Evolutionary conservation across 2,113 vertebrate species (phyloP).

Genomic region (Ariopsis seemanni): DNA sequence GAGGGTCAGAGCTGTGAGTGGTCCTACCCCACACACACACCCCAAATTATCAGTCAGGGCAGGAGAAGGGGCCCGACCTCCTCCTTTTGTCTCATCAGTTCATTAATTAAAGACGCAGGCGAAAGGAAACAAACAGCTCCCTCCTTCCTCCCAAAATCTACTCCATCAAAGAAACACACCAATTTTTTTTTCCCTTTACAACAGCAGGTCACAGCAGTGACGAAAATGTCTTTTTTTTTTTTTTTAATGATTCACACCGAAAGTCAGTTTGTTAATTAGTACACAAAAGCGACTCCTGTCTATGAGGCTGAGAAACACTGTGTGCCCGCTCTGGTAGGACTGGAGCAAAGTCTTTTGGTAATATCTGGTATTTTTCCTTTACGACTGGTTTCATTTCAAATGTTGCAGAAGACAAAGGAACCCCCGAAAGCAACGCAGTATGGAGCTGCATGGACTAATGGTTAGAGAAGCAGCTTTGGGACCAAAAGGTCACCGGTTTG

Average conservation of each 20-base stretch:
- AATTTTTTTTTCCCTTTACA: too few relatives aligned
- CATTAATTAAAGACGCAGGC: conserved; percentile 70
- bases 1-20: conserved; percentile 68
- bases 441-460: neutral
- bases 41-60: conserved; percentile 58
- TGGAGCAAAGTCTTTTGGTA: neutral
- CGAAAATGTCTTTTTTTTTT: neutral
- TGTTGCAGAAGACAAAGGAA: neutral
- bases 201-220: neutral
- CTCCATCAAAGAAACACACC: neutral
- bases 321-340: neutral
- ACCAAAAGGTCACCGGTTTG: too few relatives aligned
- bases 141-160: neutral
- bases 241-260: neutral
- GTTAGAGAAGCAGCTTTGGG: too few relatives aligned
- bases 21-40: conserved; percentile 62
- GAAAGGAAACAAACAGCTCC: conserved; percentile 47
- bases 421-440: neutral
- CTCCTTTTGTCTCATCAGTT: conserved; percentile 62
- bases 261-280: neutral
- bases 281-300: neutral
- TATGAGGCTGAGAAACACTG: neutral
- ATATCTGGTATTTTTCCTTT: neutral
- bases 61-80: conserved; percentile 31
- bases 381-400: neutral